These are phyloP conservation scores for Galemys pyrenaicus DNA, from an alignment of 2,113 vertebrate genomes.

Conservation along the genomic window DNA sequence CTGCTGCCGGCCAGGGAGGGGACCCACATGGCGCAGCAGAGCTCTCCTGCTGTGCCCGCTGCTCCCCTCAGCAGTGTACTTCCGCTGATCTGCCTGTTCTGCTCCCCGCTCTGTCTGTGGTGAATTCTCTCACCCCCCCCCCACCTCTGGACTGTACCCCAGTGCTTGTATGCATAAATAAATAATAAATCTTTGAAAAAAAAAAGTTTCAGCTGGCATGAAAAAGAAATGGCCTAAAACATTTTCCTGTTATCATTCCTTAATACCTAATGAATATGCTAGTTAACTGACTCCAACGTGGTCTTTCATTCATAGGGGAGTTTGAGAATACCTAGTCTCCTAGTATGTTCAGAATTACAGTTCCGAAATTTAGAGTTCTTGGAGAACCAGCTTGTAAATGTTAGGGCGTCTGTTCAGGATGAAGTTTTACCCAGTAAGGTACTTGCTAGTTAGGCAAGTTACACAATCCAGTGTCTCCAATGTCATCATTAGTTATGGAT, in stretches of 20 bases:
- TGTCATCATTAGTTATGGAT: slow-evolving; percentile 48
- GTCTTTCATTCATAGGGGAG: slow-evolving; percentile 27
- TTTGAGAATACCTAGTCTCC: slow-evolving; percentile 28
- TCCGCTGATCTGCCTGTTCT: too few relatives aligned
- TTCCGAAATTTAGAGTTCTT: slow-evolving; percentile 9
- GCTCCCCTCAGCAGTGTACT: too few relatives aligned
- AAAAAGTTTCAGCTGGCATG: background rate
- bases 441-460: slow-evolving; percentile 14
- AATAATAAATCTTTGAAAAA: too few relatives aligned
- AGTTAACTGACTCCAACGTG: slow-evolving; percentile 21
- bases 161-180: too few relatives aligned
- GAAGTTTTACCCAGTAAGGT: background rate
- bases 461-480: slow-evolving; percentile 34
- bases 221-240: background rate
- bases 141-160: too few relatives aligned
- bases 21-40: too few relatives aligned
- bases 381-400: slow-evolving; percentile 40
- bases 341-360: slow-evolving; percentile 26
- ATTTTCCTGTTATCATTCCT: background rate
- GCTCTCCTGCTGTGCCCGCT: too few relatives aligned
- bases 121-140: too few relatives aligned
- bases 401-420: background rate
- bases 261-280: slow-evolving; percentile 41
- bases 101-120: too few relatives aligned
- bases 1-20: too few relatives aligned